A percentile compares a stretch with the other conserved stretches of the same genome.
phyloP scores from a whole-genome alignment of 2,888 invertebrate genomes.

The Agrilus cyanescens region DNA sequence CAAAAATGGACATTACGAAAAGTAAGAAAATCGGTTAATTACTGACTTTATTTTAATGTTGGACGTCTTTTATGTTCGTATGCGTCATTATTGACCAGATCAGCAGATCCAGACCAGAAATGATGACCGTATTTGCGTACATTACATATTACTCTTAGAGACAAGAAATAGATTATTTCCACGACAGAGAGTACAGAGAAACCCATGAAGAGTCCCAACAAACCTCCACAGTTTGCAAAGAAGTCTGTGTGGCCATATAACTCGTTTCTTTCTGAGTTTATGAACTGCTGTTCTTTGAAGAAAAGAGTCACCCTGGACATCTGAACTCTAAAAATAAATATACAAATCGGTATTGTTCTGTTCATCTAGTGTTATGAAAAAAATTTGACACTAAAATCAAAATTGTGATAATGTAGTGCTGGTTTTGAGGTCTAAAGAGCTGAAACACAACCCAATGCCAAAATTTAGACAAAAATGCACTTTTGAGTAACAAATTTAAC shows the following conservation, averaged over 20 bases:
- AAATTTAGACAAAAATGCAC: no score
- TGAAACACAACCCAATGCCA: no score
- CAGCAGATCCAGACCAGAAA: constrained; percentile 31
- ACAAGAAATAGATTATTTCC: constrained; percentile 48
- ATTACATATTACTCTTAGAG: constrained; percentile 39
- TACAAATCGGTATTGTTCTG: neutral
- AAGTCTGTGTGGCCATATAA: constrained; percentile 45
- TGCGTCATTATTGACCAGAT: constrained; percentile 23
- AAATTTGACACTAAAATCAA: neutral
- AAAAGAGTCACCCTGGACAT: constrained; percentile 54
- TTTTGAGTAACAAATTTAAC: no score
- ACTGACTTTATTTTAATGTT: no score
- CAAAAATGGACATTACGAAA: no score
- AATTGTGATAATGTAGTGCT: no score
- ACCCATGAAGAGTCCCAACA: constrained; percentile 49
- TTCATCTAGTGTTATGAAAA: neutral
- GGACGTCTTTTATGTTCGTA: constrained; percentile 19
- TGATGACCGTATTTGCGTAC: constrained; percentile 34
- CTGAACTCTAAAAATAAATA: constrained; percentile 34
- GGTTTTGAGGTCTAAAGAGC: no score
- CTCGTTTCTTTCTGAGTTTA: constrained; percentile 44
- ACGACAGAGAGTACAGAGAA: constrained; percentile 51
- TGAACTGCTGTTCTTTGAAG: constrained; percentile 55
- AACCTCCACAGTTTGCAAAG: constrained; percentile 45
- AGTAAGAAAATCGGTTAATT: no score